Evolutionary conservation across 2,797 vertebrate species (phyloP).

Genomic region (Phyllotis vaccarum): DNA sequence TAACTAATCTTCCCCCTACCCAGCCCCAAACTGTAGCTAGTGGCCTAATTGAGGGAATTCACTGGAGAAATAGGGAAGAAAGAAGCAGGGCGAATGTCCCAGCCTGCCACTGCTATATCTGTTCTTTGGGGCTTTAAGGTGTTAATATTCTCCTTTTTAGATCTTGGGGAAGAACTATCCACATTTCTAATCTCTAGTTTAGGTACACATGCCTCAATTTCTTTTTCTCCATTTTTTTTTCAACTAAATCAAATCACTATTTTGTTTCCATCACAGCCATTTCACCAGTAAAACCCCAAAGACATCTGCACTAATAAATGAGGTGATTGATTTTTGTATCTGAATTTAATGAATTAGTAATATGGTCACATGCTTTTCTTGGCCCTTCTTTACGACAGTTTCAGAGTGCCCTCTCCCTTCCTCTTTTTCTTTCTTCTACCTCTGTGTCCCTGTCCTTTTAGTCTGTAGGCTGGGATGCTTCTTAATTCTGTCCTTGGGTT

Average conservation of each 20-base stretch:
- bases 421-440: background rate
- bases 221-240: background rate
- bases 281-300: background rate
- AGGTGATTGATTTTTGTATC: background rate
- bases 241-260: background rate
- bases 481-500: background rate
- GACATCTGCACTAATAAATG: constrained; percentile 6
- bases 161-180: background rate
- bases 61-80: background rate
- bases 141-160: background rate
- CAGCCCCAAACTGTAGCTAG: background rate
- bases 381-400: background rate
- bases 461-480: background rate
- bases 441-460: background rate
- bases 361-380: background rate
- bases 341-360: background rate
- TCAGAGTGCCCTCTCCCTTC: background rate
- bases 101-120: background rate
- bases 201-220: background rate
- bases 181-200: background rate
- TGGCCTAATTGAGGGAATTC: background rate
- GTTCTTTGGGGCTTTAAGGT: background rate
- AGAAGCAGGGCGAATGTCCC: background rate
- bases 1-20: background rate
- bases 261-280: background rate